A percentile compares a stretch with the other conserved stretches of the same genome.
Evolutionary conservation across 2,888 invertebrate species (phyloP).

Genomic region (Dione juno): DNA sequence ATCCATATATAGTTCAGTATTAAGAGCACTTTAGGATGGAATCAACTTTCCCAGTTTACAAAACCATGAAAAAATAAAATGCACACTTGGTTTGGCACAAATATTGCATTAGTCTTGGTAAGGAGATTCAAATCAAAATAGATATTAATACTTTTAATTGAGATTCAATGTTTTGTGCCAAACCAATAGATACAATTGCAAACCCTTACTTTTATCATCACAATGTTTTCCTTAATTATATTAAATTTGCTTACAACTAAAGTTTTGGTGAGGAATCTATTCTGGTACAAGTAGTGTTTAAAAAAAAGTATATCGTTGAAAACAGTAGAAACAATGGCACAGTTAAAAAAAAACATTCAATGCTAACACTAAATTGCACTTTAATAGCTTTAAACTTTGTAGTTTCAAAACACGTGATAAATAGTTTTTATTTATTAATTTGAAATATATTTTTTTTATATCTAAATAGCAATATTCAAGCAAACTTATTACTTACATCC

Average conservation of each 20-base stretch:
- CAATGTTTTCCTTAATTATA: conserved; percentile 73
- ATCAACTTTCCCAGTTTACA: conserved; percentile 74
- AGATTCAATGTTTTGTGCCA: conserved; percentile 63
- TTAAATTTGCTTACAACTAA: conserved; percentile 44
- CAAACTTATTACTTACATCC: conserved; percentile 29
- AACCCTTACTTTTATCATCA: conserved; percentile 79
- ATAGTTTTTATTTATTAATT: conserved; percentile 47
- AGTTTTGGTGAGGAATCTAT: conserved; percentile 41
- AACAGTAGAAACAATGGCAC: conserved; percentile 66
- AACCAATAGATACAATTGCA: conserved; percentile 71
- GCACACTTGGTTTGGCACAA: conserved; percentile 63
- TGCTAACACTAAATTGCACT: conserved; percentile 65
- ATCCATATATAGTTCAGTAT: conserved; percentile 74
- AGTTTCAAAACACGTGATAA: conserved; percentile 52
- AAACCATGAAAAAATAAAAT: conserved; percentile 62
- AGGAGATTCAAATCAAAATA: conserved; percentile 42
- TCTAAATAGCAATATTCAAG: conserved; percentile 41
- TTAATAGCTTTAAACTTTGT: conserved; percentile 48
- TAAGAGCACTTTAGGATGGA: conserved; percentile 84
- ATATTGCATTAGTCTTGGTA: conserved; percentile 28
- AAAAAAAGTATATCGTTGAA: conserved; percentile 30
- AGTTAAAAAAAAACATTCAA: conserved; percentile 53
- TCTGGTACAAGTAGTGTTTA: conserved; percentile 40
- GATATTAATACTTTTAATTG: conserved; percentile 3
- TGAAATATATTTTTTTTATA: conserved; percentile 33